These are phyloP conservation scores for Hyaena hyaena DNA, from an alignment of 2,113 vertebrate species.

Conservation along the genomic window DNA sequence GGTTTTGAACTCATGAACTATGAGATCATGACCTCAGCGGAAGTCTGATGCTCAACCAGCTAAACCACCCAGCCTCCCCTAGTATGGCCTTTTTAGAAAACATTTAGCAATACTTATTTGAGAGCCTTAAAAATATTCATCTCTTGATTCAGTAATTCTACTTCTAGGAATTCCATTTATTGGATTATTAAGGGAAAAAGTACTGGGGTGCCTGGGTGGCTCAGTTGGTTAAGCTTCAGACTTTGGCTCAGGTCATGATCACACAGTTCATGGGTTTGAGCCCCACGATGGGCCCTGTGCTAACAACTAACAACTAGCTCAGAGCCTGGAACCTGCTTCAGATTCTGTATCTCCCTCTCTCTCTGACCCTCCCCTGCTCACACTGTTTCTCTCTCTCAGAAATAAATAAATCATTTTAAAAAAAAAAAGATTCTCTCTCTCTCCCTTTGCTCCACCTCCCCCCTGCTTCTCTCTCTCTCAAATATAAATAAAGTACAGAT, in stretches of 20 bases:
- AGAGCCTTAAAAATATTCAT: neutral
- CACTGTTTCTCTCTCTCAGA: too few species aligned
- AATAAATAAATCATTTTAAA: too few species aligned
- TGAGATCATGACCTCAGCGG: too few species aligned
- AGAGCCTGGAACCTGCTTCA: neutral
- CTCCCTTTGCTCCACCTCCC: neutral
- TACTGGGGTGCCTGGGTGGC: neutral
- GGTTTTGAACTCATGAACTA: too few species aligned
- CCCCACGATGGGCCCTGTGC: fast-evolving
- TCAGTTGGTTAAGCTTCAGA: neutral
- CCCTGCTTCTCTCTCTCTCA: too few species aligned
- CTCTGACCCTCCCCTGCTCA: too few species aligned
- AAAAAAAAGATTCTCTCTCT: neutral
- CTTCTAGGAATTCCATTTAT: neutral
- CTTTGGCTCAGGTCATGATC: neutral
- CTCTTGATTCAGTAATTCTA: neutral
- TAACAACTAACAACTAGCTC: neutral
- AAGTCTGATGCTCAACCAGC: too few species aligned
- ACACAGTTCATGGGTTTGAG: neutral
- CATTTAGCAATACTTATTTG: neutral
- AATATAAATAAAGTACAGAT: too few species aligned
- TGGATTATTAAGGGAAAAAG: neutral
- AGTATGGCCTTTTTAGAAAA: neutral
- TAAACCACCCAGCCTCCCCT: too few species aligned
- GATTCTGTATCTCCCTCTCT: neutral